Evolutionary conservation across 2,888 invertebrate genomes (phyloP).

Genomic region (Plagodis pulveraria): DNA sequence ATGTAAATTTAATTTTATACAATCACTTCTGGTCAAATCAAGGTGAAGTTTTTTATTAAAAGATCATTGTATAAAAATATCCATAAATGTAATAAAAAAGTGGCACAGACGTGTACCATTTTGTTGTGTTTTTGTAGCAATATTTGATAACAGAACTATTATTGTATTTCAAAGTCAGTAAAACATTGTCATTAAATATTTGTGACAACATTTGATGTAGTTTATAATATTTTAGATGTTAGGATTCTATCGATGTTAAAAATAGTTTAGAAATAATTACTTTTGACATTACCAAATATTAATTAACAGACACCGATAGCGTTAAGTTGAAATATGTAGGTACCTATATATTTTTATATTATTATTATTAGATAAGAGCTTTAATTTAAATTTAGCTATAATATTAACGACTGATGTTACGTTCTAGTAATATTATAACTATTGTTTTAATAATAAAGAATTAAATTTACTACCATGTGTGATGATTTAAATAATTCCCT

Average conservation of each 20-base stretch:
- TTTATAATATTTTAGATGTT: no score
- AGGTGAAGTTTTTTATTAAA: background rate
- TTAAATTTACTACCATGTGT: constrained; percentile 1
- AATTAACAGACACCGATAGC: constrained; percentile 7
- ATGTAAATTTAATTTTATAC: no score
- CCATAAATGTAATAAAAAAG: constrained; percentile 1
- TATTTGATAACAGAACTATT: no score
- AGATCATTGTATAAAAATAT: constrained; percentile 2
- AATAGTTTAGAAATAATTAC: constrained; percentile 8
- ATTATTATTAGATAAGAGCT: background rate
- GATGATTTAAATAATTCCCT: constrained; percentile 2
- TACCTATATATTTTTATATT: constrained; percentile 12
- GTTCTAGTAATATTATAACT: constrained; percentile 41
- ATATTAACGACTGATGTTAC: constrained; percentile 34
- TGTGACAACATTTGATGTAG: background rate
- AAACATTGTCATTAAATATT: background rate
- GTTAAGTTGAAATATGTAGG: constrained; percentile 9
- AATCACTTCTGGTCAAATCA: no score
- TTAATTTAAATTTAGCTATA: constrained; percentile 5
- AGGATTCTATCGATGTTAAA: background rate
- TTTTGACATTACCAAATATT: constrained; percentile 28
- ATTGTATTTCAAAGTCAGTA: no score
- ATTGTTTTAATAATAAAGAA: constrained; percentile 1
- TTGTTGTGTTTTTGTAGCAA: no score
- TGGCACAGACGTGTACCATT: no score